phyloP scores from a whole-genome alignment of 2,113 vertebrate species.

The human region DNA sequence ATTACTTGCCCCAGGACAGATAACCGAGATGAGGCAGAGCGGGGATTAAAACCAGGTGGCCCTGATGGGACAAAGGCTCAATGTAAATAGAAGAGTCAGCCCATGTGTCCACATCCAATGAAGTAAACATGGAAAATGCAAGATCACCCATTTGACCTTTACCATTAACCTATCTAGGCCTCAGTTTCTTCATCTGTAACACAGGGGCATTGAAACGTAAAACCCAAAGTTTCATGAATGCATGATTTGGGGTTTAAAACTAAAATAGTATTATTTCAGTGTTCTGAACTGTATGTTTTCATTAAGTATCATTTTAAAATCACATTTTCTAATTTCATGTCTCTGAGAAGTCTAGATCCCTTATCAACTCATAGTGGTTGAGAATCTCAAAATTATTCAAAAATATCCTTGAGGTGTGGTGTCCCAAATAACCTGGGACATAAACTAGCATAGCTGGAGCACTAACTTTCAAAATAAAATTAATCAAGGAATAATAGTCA shows the following conservation, averaged over 20 bases:
- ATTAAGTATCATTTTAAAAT: not conserved
- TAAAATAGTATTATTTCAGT: not conserved
- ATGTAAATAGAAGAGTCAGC: not conserved
- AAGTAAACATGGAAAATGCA: not conserved
- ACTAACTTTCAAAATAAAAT: constrained; percentile 17
- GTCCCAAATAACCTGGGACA: not conserved
- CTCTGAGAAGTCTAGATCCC: not conserved
- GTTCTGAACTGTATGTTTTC: not conserved
- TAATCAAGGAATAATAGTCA: not conserved
- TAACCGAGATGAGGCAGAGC: not conserved
- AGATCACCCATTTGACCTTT: not conserved
- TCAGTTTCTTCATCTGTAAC: constrained; percentile 25
- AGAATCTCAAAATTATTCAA: constrained; percentile 11
- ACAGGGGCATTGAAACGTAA: not conserved
- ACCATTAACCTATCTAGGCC: not conserved
- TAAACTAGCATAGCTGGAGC: not conserved
- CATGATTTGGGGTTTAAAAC: not conserved
- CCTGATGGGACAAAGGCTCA: not conserved
- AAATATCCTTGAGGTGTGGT: not conserved
- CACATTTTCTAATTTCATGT: constrained; percentile 14
- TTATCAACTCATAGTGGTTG: not conserved
- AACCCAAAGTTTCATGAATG: not conserved
- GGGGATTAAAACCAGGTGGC: not conserved
- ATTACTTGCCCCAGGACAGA: not conserved
- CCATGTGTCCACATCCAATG: not conserved